A percentile compares a stretch with the other conserved stretches of the same genome.
These are phyloP conservation scores for Drosophila recens DNA, from an alignment of 2,888 invertebrate species.

Conservation along the genomic window DNA sequence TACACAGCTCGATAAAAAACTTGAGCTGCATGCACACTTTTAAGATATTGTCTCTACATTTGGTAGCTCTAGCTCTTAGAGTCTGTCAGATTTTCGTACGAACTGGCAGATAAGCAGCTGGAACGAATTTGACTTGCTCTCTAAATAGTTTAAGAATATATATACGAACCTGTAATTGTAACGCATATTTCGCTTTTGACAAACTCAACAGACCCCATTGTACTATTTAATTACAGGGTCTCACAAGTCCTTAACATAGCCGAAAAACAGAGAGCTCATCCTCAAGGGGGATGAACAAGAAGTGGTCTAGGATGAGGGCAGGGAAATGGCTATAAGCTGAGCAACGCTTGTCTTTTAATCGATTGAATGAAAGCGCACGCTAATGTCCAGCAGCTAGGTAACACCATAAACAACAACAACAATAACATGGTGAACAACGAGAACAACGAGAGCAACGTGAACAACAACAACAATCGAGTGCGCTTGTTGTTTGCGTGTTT, in stretches of 20 bases:
- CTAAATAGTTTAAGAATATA: background rate
- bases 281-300: background rate
- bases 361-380: constrained; percentile 68
- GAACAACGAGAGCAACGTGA: constrained; percentile 15
- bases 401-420: constrained; percentile 23
- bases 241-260: constrained; percentile 32
- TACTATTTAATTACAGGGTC: background rate
- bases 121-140: background rate
- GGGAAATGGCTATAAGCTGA: constrained; percentile 26
- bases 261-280: background rate
- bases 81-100: background rate
- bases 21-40: no score
- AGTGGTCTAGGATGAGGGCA: background rate
- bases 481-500: constrained; percentile 76
- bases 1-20: no score
- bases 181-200: no score
- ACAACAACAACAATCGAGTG: constrained; percentile 40
- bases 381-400: constrained; percentile 58
- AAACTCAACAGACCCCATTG: background rate
- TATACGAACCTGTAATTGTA: background rate
- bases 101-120: background rate
- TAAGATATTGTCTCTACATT: background rate
- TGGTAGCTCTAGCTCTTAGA: background rate
- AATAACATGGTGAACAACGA: constrained; percentile 19
- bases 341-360: constrained; percentile 63